These are phyloP conservation scores for Peucedramus taeniatus DNA, from an alignment of 2,113 vertebrate species.

Conservation along the genomic window DNA sequence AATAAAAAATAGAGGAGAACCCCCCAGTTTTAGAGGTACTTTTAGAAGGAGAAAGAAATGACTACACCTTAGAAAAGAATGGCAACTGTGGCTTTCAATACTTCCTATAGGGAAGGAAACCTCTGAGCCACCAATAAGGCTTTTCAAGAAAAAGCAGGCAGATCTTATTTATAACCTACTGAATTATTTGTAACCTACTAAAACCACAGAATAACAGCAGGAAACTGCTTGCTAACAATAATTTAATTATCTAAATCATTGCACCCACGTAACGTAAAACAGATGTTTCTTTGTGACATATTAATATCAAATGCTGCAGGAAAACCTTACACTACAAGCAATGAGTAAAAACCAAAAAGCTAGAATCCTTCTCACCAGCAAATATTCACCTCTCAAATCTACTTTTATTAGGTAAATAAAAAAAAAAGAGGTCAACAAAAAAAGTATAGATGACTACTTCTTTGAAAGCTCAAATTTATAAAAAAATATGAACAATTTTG, in stretches of 20 bases:
- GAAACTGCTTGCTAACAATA: background rate
- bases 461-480: background rate
- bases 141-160: background rate
- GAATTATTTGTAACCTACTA: background rate
- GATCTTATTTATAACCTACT: background rate
- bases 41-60: background rate
- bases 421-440: background rate
- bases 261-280: background rate
- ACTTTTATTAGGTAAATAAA: background rate
- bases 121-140: background rate
- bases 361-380: background rate
- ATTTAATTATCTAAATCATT: background rate
- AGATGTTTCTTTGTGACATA: background rate
- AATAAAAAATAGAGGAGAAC: background rate
- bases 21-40: background rate
- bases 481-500: background rate
- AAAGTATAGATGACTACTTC: background rate
- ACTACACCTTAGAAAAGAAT: background rate
- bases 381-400: background rate
- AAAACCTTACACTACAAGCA: background rate
- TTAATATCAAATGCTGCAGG: background rate
- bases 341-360: background rate
- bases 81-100: background rate
- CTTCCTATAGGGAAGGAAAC: background rate
- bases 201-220: background rate